These are phyloP conservation scores for Cathartes aura DNA, from an alignment of 2,113 vertebrate species.

Conservation along the genomic window DNA sequence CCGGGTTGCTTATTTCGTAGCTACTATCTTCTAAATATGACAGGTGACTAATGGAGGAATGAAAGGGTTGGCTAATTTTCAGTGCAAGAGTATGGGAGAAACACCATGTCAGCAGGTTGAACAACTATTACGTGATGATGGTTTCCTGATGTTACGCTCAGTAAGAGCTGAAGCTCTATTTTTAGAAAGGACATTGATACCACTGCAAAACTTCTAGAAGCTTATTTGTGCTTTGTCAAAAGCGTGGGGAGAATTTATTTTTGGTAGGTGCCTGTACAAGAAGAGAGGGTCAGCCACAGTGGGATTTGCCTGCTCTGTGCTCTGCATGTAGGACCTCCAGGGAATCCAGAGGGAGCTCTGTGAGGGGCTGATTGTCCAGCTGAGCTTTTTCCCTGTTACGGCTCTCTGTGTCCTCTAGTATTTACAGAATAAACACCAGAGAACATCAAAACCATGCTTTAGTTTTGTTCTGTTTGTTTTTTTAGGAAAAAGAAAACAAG, in stretches of 20 bases:
- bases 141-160: not conserved
- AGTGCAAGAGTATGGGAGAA: not conserved
- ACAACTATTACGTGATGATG: not conserved
- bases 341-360: not conserved
- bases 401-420: not conserved
- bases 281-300: not conserved
- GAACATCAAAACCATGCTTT: not conserved
- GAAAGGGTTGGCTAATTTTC: not conserved
- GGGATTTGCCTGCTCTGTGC: not conserved
- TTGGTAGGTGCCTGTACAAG: not conserved
- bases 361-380: not conserved
- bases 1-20: not conserved
- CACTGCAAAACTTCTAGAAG: not conserved
- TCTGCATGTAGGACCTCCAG: not conserved
- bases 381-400: not conserved
- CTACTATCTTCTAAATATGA: not conserved
- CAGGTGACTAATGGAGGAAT: not conserved
- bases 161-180: not conserved
- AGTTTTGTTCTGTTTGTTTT: not conserved
- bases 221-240: not conserved
- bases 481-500: not conserved
- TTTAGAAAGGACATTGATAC: not conserved
- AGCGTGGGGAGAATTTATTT: not conserved
- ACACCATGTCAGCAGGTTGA: not conserved
- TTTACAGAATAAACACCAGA: not conserved